Base-by-base conservation (phyloP, 2,797 vertebrate species). In the Columba guinea region DNA sequence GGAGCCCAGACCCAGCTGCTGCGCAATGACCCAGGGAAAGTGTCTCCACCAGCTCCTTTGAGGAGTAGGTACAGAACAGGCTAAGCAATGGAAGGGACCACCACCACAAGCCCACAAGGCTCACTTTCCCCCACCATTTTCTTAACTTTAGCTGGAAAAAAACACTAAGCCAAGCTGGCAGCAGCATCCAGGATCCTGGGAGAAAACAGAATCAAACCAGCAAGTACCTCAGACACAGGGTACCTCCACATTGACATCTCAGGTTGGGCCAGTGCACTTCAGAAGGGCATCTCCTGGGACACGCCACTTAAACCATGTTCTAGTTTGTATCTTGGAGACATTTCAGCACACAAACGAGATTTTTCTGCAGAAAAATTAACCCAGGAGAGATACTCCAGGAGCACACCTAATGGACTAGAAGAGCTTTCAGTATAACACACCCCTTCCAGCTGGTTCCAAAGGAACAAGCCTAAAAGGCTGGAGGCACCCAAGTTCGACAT, bases 301-400 rank as follows among this genome's bases (percentile, higher is more conserved):
- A 34, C 5, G 8, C 7, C 49, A 32, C 49, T 23, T 18, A 10
- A 53, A 39, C 8, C 3, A 0, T 2, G 16, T 41, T 55, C 34
- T 18, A 63, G 21, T 58, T 32, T 37, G 27, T 23, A 58, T 34
- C 65, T 55, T 58, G 4, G 30, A 44, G 48, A 20, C 48, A 7
- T 21, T 60, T 55, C 26, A 46, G 53, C 13, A 46, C 49, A 70
- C 41, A 44, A 80, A 39, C 15, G 16, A 46, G 24, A 64, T 13
- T n/a, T 52, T 22, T 39, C 52, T 18, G n/a, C 34, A 58, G 39
- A 80, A 69, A 81, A 75, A 65, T 41, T 46, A 64, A 75, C 39
- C 11, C 24, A 37, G 26, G 53, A 55, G 41, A 56, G 28, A 35
- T 46, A 32, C 9, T 24, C 41, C 70, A 71, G 4, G 21, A 62